Evolutionary conservation across 2,888 invertebrate species (phyloP), one percentile per base, ranked within the genome.

Genomic region (Choristoneura rosaceana): DNA sequence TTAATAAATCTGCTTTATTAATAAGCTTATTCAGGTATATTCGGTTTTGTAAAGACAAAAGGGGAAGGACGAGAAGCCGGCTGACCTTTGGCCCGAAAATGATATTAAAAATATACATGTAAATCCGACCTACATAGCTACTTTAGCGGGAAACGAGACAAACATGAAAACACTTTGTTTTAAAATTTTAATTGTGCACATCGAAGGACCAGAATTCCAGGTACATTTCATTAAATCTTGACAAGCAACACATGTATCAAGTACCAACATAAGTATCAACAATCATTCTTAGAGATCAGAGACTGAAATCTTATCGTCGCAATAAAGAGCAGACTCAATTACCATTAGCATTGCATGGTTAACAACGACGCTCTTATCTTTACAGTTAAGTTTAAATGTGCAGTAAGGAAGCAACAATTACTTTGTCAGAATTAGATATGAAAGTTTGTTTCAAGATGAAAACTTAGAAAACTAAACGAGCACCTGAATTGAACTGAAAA

Each of bases 291-390:
- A 58, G 61, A 62, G 47, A 71, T 71, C 67, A 41, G 58, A 58
- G 33, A 43, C 62, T 47, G 58, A 47, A 12, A 52, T 67, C 38
- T 67, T 68, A 71, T 68, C 67, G 38, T 38, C 17, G n/a, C 4
- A 50, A 33, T 50, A 34, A 34, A 50, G 45, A 34, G 33, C 71
- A 58, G 43, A 58, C 67, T 62, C 50, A 63, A 68, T 71, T 67
- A 67, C 58, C 67, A 62, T 71, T 67, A 71, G 58, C 71, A 62
- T 71, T 68, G 47, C 62, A 63, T 43, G 62, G 67, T 71, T 67
- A 63, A 62, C 71, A 43, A 62, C 15, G 45, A 33, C 62, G 45
- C 61, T 62, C 34, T 62, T 71, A 63, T 71, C 62, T 71, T 58
- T 47, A 67, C 62, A 58, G 33, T 71, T 15, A 62, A 41, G 25